These are phyloP conservation scores for Atractosteus spatula DNA, from an alignment of 2,113 vertebrate genomes.

Conservation along the genomic window DNA sequence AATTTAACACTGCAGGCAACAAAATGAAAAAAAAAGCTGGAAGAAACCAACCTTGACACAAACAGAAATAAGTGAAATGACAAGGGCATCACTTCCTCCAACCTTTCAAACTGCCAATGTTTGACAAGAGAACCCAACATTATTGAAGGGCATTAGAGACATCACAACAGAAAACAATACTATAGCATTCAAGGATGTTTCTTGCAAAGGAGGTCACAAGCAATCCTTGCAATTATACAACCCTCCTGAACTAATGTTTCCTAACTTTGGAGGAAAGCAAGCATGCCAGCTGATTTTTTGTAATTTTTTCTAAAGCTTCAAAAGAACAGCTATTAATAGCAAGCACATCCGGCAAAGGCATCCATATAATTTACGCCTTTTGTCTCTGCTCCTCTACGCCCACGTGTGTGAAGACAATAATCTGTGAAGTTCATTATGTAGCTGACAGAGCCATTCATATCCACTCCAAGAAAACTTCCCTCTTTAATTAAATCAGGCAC, in stretches of 20 bases:
- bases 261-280: neutral
- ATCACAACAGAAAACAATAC: neutral
- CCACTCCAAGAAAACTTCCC: slow-evolving; percentile 2
- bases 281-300: slow-evolving; percentile 19
- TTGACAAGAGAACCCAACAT: too few species aligned
- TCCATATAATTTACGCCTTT: slow-evolving; percentile 58
- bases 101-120: too few species aligned
- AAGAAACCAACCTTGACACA: too few species aligned
- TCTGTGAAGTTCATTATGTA: slow-evolving; percentile 41
- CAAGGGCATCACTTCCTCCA: too few species aligned
- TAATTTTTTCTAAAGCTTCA: slow-evolving; percentile 18
- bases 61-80: too few species aligned
- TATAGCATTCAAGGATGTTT: neutral
- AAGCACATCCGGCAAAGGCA: slow-evolving; percentile 42
- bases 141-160: too few species aligned
- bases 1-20: too few species aligned
- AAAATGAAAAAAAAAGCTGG: too few species aligned
- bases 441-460: slow-evolving; percentile 41
- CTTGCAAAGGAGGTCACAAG: neutral
- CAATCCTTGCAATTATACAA: neutral
- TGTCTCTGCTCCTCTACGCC: slow-evolving; percentile 50
- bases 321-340: slow-evolving; percentile 50
- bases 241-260: neutral
- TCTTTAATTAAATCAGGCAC: neutral
- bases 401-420: slow-evolving; percentile 52